These are phyloP conservation scores for Pseudanteris insignis DNA, from an alignment of 2,888 invertebrate species.

Conservation along the genomic window DNA sequence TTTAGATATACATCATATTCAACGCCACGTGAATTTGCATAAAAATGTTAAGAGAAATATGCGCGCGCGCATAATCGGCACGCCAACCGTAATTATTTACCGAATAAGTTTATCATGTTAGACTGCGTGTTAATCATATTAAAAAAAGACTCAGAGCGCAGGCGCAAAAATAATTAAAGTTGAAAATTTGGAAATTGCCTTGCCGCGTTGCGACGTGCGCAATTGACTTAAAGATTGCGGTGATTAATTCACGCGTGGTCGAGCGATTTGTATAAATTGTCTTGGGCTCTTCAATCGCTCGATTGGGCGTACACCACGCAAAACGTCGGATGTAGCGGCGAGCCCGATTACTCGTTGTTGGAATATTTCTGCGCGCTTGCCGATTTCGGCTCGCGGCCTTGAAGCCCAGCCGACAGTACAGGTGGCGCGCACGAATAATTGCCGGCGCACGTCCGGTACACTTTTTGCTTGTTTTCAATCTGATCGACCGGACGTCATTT, in stretches of 20 bases:
- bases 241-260: no score
- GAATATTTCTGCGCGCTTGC: constrained; percentile 35
- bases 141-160: no score
- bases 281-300: constrained; percentile 10
- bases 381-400: constrained; percentile 36
- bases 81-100: no score
- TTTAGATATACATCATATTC: not conserved
- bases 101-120: no score
- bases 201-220: no score
- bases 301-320: not conserved
- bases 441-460: constrained; percentile 16
- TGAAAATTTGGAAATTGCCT: no score
- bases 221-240: no score
- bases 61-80: no score
- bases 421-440: not conserved
- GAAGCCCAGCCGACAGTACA: constrained; percentile 32
- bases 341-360: constrained; percentile 5
- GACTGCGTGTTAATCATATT: no score
- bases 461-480: constrained; percentile 27
- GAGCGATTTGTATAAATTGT: not conserved
- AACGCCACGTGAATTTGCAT: no score
- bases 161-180: no score
- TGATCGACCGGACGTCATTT: constrained; percentile 24
- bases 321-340: constrained; percentile 21
- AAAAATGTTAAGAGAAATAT: no score